Evolutionary conservation across 2,113 vertebrate genomes (phyloP).

Genomic region (Chlamydotis undulata): DNA sequence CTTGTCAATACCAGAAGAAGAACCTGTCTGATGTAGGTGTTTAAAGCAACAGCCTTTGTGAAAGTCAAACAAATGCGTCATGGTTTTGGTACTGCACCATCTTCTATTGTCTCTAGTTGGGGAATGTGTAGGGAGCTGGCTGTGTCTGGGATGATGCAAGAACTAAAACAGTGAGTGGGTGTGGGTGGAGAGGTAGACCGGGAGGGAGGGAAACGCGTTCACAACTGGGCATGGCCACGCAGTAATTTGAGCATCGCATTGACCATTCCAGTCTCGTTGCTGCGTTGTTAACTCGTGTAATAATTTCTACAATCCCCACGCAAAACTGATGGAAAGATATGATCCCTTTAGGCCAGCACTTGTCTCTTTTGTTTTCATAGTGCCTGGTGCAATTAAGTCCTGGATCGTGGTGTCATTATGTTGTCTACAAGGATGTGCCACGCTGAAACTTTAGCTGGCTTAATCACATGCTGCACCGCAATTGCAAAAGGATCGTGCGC

Average conservation of each 20-base stretch:
- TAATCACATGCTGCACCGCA: background rate
- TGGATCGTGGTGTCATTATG: background rate
- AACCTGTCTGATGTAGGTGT: background rate
- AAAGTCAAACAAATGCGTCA: background rate
- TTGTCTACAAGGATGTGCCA: background rate
- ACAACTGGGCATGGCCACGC: accelerated
- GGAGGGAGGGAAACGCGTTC: background rate
- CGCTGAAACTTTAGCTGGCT: background rate
- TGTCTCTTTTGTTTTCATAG: background rate
- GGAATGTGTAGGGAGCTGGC: background rate
- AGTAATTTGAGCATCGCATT: accelerated
- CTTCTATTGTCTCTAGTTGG: background rate
- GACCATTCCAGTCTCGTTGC: background rate
- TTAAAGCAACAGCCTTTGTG: background rate
- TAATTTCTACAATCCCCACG: background rate
- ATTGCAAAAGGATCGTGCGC: background rate
- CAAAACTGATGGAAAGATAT: background rate
- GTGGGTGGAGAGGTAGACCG: background rate
- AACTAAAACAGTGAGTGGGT: background rate
- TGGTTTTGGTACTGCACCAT: background rate
- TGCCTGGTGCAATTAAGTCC: background rate
- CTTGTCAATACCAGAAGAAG: background rate
- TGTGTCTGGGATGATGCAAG: background rate
- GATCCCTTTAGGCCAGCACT: background rate
- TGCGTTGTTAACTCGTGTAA: background rate